Percentiles rank a stretch among this genome's conserved stretches.
These are phyloP conservation scores for Platyura marginata DNA, from an alignment of 1,140 invertebrate genomes.

Conservation along the genomic window DNA sequence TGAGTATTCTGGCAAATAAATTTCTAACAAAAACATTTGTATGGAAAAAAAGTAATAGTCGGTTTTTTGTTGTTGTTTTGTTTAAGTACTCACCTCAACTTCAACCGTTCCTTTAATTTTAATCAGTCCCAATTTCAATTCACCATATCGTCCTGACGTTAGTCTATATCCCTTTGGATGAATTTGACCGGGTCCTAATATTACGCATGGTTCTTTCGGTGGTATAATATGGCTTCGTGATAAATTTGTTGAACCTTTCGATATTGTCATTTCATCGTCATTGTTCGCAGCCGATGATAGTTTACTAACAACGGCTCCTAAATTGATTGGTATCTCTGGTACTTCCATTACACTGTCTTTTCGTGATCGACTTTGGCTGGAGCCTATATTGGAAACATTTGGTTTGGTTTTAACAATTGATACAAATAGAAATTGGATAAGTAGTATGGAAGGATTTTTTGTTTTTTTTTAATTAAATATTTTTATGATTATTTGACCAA, in stretches of 20 bases:
- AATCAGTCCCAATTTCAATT: slow-evolving; percentile 71
- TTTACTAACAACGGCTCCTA: slow-evolving; percentile 6
- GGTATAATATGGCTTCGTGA: background rate
- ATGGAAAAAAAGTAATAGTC: background rate
- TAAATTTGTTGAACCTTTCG: background rate
- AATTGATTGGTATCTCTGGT: slow-evolving; percentile 10
- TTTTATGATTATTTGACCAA: background rate
- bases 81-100: slow-evolving; percentile 62
- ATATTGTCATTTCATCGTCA: background rate
- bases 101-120: slow-evolving; percentile 83
- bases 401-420: background rate
- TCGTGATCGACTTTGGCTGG: background rate
- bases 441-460: background rate
- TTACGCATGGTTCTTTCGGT: slow-evolving; percentile 22
- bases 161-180: slow-evolving; percentile 50
- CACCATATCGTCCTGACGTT: slow-evolving; percentile 46
- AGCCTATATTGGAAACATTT: background rate
- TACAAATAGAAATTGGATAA: background rate
- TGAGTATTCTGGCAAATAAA: background rate
- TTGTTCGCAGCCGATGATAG: slow-evolving; percentile 10
- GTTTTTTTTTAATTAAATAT: background rate
- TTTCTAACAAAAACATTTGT: background rate
- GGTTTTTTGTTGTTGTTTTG: background rate
- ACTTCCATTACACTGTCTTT: slow-evolving; percentile 4
- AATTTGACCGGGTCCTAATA: slow-evolving; percentile 58